Evolutionary conservation across 2,797 vertebrate genomes (phyloP).

Genomic region (Hypotaenidia okinawae): DNA sequence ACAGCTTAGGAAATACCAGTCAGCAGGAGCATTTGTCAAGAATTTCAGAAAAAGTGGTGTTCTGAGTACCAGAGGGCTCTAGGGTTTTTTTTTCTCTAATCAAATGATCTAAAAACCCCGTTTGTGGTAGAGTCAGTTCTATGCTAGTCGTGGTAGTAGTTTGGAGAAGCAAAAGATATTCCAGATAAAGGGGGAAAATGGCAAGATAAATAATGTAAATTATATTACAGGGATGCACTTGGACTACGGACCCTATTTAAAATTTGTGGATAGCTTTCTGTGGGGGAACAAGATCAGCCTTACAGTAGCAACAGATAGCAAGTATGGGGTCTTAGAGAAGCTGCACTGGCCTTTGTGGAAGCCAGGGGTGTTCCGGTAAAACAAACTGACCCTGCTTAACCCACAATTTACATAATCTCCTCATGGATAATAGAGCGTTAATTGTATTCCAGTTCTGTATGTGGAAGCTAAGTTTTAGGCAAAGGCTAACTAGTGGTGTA

Average conservation of each 20-base stretch:
- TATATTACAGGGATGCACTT: not conserved
- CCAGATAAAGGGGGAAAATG: not conserved
- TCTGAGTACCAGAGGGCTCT: not conserved
- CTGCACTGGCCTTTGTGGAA: not conserved
- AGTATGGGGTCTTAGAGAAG: not conserved
- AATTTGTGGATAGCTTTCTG: not conserved
- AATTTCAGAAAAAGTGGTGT: not conserved
- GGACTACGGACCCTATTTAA: not conserved
- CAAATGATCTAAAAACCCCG: not conserved
- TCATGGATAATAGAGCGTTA: not conserved
- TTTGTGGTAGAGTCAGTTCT: not conserved
- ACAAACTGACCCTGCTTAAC: not conserved
- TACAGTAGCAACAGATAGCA: not conserved
- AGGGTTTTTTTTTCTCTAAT: not conserved
- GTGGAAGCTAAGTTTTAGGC: not conserved
- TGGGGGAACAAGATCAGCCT: not conserved
- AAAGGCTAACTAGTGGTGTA: not conserved
- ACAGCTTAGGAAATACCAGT: not conserved
- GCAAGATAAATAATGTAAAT: not conserved
- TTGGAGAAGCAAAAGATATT: not conserved
- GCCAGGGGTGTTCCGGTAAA: not conserved
- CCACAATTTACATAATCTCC: conserved; percentile 31
- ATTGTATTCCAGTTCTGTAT: not conserved
- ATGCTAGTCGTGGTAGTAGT: rapidly evolving
- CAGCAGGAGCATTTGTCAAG: not conserved